A percentile compares a stretch with the other conserved stretches of the same genome.
Conservation (phyloP, 2,113 vertebrate genomes). For the Sigmodon hispidus region DNA sequence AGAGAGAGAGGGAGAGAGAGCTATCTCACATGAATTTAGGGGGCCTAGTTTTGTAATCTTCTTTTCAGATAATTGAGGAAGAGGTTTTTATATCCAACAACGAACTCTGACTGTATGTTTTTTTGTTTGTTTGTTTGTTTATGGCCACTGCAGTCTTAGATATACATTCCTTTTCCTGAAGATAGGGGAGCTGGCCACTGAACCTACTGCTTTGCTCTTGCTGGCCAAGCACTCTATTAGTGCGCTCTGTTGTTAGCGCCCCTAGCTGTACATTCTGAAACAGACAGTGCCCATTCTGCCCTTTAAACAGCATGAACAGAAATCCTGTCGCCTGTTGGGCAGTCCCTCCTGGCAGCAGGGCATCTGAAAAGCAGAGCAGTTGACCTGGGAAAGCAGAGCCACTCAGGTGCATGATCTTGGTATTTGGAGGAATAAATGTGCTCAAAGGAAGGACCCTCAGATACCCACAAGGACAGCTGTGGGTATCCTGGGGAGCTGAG, state of each 20-base stretch:
- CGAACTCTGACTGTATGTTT: neutral
- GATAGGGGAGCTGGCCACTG: too few species aligned
- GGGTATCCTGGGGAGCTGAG: neutral
- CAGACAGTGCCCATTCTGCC: neutral
- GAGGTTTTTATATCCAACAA: neutral
- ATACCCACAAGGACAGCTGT: neutral
- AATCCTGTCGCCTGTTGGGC: neutral
- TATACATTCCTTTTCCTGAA: neutral
- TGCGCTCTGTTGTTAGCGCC: neutral
- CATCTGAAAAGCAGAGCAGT: slow-evolving; percentile 41
- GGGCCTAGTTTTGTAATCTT: neutral
- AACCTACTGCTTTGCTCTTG: too few species aligned
- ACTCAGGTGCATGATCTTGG: neutral
- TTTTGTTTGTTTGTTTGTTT: slow-evolving; percentile 19
- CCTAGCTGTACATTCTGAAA: neutral
- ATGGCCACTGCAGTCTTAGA: neutral
- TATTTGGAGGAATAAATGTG: slow-evolving; percentile 19
- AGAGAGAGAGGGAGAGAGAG: too few species aligned
- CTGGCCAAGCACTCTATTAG: neutral
- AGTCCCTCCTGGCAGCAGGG: neutral
- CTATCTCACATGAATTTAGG: neutral
- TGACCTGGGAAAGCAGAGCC: slow-evolving; percentile 19
- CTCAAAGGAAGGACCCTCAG: neutral
- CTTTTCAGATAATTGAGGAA: neutral
- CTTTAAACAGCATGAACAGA: neutral